Evolutionary conservation across 2,888 invertebrate species (phyloP).

Genomic region (Gnatocerus cornutus): DNA sequence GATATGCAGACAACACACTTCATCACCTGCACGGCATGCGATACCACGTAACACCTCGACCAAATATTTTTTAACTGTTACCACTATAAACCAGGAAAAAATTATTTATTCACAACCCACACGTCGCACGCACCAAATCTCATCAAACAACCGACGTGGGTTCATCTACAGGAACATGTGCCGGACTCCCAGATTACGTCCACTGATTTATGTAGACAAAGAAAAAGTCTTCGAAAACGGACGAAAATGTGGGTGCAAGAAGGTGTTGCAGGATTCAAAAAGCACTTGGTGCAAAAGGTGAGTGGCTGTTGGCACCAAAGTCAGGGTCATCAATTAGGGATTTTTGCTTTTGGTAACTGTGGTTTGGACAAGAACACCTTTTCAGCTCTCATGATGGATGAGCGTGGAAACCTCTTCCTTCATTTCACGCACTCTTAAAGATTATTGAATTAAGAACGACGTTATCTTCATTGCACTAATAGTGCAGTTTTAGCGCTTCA

Average conservation of each 20-base stretch:
- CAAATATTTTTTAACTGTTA: slow-evolving; percentile 50
- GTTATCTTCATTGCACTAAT: slow-evolving; percentile 42
- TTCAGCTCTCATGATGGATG: slow-evolving; percentile 25
- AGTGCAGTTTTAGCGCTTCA: slow-evolving; percentile 46
- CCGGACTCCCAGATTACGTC: not conserved
- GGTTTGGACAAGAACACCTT: not conserved
- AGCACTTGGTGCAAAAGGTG: slow-evolving; percentile 29
- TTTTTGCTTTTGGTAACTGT: slow-evolving; percentile 26
- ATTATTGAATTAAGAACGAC: slow-evolving; percentile 39
- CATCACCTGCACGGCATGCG: slow-evolving; percentile 56
- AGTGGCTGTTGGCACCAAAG: slow-evolving; percentile 26
- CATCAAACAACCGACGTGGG: slow-evolving; percentile 1
- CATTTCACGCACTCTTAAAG: slow-evolving; percentile 38
- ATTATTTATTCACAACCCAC: slow-evolving; percentile 28
- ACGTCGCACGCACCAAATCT: slow-evolving; percentile 31
- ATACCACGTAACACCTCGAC: slow-evolving; percentile 50
- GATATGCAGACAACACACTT: slow-evolving; percentile 56
- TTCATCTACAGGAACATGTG: slow-evolving; percentile 13
- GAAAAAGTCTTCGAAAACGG: too few relatives aligned
- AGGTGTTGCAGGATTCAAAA: not conserved
- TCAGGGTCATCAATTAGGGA: slow-evolving; percentile 30
- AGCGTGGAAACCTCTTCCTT: slow-evolving; percentile 9
- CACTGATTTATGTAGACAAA: too few relatives aligned
- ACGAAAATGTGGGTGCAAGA: slow-evolving; percentile 6
- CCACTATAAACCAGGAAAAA: slow-evolving; percentile 32